Percentiles rank a stretch among this genome's conserved stretches.
These are phyloP conservation scores for Aurelia aurita DNA, from an alignment of 30 jellyfish, hydroid and myxozoan species.

Conservation along the genomic window DNA sequence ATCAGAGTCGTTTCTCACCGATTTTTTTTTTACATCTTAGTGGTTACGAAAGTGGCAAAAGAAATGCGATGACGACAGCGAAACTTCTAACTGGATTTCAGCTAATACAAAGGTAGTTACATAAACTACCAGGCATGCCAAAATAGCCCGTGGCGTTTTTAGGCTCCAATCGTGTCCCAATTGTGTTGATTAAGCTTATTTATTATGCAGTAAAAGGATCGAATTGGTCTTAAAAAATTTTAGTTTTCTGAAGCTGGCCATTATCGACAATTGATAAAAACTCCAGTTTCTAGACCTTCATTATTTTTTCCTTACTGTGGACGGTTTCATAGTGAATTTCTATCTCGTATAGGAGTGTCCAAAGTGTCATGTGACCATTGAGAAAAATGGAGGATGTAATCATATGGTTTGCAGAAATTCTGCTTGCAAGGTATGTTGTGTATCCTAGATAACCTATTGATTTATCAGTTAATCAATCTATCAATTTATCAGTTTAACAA, in stretches of 20 bases:
- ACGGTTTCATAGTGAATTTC: background rate
- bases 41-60: constrained; percentile 96
- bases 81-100: constrained; percentile 98
- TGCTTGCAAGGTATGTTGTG: constrained; percentile 83
- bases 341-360: constrained; percentile 89
- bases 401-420: constrained; percentile 98
- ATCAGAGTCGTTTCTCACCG: too few relatives aligned
- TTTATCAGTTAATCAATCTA: background rate
- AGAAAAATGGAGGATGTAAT: constrained; percentile 98
- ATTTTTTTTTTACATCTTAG: constrained; percentile 22
- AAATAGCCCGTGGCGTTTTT: too few relatives aligned
- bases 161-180: too few relatives aligned
- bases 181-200: too few relatives aligned
- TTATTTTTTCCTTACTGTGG: background rate
- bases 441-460: background rate
- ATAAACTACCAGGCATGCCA: background rate
- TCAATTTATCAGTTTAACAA: too few relatives aligned
- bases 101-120: constrained; percentile 92
- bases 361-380: constrained; percentile 97
- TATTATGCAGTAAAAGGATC: too few relatives aligned
- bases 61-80: constrained; percentile 99
- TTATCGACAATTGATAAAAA: too few relatives aligned
- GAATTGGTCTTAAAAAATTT: too few relatives aligned
- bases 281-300: background rate
- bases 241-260: too few relatives aligned